Evolutionary conservation across 2,888 invertebrate species (phyloP).

Genomic region (Lithophane leautieri): DNA sequence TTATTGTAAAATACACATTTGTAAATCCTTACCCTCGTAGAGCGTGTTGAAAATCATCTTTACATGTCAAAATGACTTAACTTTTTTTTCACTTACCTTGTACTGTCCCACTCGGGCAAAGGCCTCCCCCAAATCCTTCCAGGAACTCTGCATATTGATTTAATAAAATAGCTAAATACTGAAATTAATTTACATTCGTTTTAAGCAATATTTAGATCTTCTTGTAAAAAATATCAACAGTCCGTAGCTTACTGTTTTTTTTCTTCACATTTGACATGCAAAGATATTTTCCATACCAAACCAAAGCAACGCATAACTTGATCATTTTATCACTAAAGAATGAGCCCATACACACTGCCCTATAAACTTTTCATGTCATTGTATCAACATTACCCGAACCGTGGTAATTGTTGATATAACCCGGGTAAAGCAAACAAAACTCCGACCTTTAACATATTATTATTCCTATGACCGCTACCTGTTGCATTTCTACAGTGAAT

Average conservation of each 20-base stretch:
- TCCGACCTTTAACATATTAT: slow-evolving; percentile 3
- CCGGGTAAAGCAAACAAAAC: slow-evolving; percentile 31
- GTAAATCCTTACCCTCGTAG: slow-evolving; percentile 6
- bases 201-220: neutral
- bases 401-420: slow-evolving; percentile 30
- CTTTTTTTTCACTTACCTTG: too few relatives aligned
- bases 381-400: slow-evolving; percentile 25
- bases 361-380: slow-evolving; percentile 16
- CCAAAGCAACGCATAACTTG: neutral
- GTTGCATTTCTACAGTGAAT: slow-evolving; percentile 20
- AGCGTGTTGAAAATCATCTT: slow-evolving; percentile 4
- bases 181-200: neutral
- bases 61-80: neutral
- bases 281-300: neutral
- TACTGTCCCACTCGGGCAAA: too few relatives aligned
- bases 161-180: neutral
- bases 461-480: slow-evolving; percentile 24
- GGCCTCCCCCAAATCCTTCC: too few relatives aligned
- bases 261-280: neutral
- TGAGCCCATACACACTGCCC: slow-evolving; percentile 1
- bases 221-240: neutral
- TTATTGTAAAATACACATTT: slow-evolving; percentile 1
- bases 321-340: slow-evolving; percentile 7
- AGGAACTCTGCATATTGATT: neutral
- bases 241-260: neutral